Evolutionary conservation across 2,797 vertebrate species (phyloP).

Genomic region (Jordanella pulchra): DNA sequence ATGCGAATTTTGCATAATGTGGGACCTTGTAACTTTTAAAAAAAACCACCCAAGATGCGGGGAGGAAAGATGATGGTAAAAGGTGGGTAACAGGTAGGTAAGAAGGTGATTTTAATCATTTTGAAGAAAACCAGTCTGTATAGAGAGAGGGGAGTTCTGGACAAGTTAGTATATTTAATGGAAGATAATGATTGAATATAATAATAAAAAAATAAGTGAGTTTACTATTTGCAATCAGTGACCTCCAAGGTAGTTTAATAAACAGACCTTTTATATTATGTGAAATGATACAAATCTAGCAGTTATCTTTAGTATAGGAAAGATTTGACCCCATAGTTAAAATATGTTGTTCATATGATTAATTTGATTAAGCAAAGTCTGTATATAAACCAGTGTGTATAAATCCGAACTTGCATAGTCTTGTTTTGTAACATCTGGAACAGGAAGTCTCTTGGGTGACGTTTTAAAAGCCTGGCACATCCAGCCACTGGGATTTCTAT

Average conservation of each 20-base stretch:
- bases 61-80: neutral
- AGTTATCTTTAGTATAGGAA: neutral
- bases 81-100: neutral
- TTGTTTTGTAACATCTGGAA: slow-evolving; percentile 10
- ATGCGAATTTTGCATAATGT: too few species aligned
- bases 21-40: too few species aligned
- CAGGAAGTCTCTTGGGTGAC: neutral
- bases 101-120: neutral
- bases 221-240: neutral
- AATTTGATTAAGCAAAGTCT: neutral
- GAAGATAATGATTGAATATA: neutral
- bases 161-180: neutral
- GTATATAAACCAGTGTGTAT: neutral
- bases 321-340: neutral
- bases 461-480: neutral
- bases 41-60: too few species aligned
- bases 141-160: neutral
- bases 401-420: neutral
- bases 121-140: neutral
- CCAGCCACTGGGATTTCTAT: slow-evolving; percentile 4
- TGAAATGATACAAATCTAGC: neutral
- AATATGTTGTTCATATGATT: neutral
- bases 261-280: neutral
- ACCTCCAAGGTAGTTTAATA: neutral
- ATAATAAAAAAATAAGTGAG: neutral